Evolutionary conservation across 2,797 vertebrate species (phyloP), one percentile per base, ranked within the genome.

Genomic region (Netta rufina): DNA sequence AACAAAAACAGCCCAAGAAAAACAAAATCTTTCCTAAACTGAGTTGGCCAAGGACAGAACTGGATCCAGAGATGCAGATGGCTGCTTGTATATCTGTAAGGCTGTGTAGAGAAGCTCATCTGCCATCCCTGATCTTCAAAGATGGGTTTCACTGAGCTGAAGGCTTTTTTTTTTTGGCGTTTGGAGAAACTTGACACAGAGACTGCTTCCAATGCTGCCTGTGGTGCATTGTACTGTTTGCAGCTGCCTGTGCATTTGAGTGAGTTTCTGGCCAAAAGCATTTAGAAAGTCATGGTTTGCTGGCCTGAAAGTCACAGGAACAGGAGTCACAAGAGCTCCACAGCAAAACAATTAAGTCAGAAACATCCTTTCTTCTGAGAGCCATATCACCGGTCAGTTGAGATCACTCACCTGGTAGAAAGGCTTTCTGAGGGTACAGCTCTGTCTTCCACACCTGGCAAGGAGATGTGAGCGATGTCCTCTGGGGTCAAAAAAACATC

Each of bases 1-100:
- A 94, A 94, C 60, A 96, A 87, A 95, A 96, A 82, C 93, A 96
- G 76, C 72, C 82, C 83, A 94, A 94, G 94, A 93, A 90, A 96
- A 97, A 96, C 90, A 96, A 94, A 90, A 89, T 70, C 74, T 95
- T 89, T 77, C 62, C 87, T 91, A 54, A 95, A 80, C 27, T 32
- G 87, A 77, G 73, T 89, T 90, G 94, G 85, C 93, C 89, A 90
- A 88, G 86, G 84, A 74, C 8, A 58, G 62, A 57, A 79, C 45
- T 62, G 89, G 90, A 91, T 81, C 62, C 60, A 62, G 81, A 79
- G 93, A 84, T 84, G 91, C 92, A 92, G 88, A 94, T 84, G 86
- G 94, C 78, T 85, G 62, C 89, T 84, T 93, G 78, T 11, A 9
- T 75, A 67, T 81, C n/a, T 27, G 56, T n/a, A 81, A 84, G 12